Base-by-base conservation (phyloP, 2,113 vertebrate species). In the Symphodus melops region DNA sequence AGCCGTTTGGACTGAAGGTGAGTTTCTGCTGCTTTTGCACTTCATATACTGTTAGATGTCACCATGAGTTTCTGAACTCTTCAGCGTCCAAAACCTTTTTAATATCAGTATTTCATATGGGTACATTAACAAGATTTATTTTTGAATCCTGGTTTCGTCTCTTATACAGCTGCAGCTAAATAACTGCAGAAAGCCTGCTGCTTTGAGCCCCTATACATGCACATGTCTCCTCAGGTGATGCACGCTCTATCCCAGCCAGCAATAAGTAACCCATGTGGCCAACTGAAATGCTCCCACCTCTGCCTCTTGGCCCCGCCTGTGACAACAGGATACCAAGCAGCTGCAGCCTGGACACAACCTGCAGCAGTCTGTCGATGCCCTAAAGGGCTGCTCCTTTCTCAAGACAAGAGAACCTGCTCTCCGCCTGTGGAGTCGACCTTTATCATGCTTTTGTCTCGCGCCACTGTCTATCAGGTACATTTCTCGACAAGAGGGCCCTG, bases 1-100 rank as follows among this genome's bases (percentile, higher is more conserved):
- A 96, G 67, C 96, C 97, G 0, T 96, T 95, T 1, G 95, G 94
- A 48, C 91, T 99, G 0, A 96, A 95, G 92, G 97, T 98, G 48
- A 82, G 79, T 60, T 52, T 52, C 3, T 60, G 3, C 8, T 19
- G 6, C 19, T 55, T 46, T 12, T 48, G 6, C 13, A 9, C 16
- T 13, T 37, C 3, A 10, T 17, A 25, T 7, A 17, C 8, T 16
- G 5, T 46, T 42, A 11, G 19, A 8, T 17, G 5, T 48, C 46
- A 48, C 6, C 14, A 48, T 7, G 14, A 17, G 17, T 48, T 1
- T 48, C 17, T 19, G 46, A 16, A 1, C 6, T 17, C 8, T 48
- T 7, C 46, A 17, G 14, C 8, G 4, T 48, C 14, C 28, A 33
- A 33, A 33, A 6, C 28, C 28, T 5, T 56, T 28, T 17, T 33